Evolutionary conservation across 2,797 vertebrate genomes (phyloP).

Genomic region (Euphonia xanthogaster): DNA sequence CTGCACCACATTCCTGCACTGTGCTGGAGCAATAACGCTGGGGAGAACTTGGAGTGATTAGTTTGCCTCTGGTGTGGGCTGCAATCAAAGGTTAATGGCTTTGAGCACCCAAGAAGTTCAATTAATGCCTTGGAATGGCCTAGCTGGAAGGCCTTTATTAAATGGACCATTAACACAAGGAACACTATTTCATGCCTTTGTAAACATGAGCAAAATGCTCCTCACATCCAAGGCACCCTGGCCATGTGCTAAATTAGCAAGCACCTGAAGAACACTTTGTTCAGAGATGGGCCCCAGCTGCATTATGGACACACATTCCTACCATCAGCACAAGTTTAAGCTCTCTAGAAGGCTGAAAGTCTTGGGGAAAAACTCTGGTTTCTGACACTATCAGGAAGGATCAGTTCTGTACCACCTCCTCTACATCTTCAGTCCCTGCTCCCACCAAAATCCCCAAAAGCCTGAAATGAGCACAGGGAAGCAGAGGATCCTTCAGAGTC

Average conservation of each 20-base stretch:
- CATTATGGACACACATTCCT: background rate
- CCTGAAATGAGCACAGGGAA: background rate
- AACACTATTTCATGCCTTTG: conserved; percentile 26
- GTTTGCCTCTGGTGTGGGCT: conserved; percentile 15
- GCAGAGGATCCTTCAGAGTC: background rate
- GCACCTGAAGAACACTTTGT: background rate
- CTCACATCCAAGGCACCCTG: background rate
- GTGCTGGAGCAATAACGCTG: conserved; percentile 4
- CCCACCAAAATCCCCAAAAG: background rate
- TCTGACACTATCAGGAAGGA: background rate
- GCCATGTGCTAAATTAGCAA: background rate
- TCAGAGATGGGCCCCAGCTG: background rate
- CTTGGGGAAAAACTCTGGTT: background rate
- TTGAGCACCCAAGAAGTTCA: conserved; percentile 45
- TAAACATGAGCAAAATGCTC: background rate
- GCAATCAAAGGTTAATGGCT: conserved; percentile 46
- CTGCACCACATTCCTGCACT: background rate
- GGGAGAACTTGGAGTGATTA: conserved; percentile 2
- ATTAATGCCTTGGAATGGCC: conserved; percentile 56
- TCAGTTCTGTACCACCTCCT: background rate
- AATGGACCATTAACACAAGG: conserved; percentile 34
- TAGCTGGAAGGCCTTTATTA: conserved; percentile 48
- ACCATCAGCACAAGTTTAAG: background rate
- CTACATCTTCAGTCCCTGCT: background rate
- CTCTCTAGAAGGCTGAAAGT: background rate